Conservation (phyloP, 2,113 vertebrate species). For the Rafetus swinhoei region DNA sequence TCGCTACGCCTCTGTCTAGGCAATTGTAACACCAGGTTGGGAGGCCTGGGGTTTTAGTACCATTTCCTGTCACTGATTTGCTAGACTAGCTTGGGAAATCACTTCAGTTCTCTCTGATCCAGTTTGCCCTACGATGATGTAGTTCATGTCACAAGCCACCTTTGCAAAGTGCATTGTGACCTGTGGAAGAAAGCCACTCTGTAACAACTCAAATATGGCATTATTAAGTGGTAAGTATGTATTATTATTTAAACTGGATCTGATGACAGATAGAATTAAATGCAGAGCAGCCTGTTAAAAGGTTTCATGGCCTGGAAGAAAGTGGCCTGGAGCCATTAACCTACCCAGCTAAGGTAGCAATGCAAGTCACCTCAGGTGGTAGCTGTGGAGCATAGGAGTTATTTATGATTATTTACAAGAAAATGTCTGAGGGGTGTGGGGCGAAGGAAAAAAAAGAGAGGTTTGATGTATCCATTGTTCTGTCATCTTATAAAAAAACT, state of each 20-base stretch:
- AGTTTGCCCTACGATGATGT: neutral
- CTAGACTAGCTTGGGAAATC: neutral
- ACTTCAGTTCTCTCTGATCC: neutral
- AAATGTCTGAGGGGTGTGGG: constrained; percentile 13
- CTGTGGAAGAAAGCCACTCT: constrained; percentile 24
- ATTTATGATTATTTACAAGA: constrained; percentile 42
- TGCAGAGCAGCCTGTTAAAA: constrained; percentile 54
- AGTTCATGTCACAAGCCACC: constrained; percentile 2
- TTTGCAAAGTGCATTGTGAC: neutral
- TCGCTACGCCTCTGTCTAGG: too few species aligned
- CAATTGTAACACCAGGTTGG: too few species aligned
- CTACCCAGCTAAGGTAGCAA: constrained; percentile 23
- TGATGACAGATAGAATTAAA: constrained; percentile 71
- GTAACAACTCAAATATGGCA: constrained; percentile 36
- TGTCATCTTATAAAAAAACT: constrained; percentile 22
- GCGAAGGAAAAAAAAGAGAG: neutral
- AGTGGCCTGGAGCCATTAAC: constrained; percentile 39
- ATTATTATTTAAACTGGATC: constrained; percentile 57
- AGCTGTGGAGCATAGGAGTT: constrained; percentile 14
- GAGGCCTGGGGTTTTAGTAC: neutral
- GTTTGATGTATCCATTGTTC: constrained; percentile 3
- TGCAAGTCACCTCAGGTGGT: constrained; percentile 32
- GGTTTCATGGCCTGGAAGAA: constrained; percentile 57
- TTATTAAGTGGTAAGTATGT: constrained; percentile 44
- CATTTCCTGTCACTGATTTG: neutral